Evolutionary conservation across 2,797 vertebrate genomes (phyloP).

Genomic region (Pygocentrus nattereri): DNA sequence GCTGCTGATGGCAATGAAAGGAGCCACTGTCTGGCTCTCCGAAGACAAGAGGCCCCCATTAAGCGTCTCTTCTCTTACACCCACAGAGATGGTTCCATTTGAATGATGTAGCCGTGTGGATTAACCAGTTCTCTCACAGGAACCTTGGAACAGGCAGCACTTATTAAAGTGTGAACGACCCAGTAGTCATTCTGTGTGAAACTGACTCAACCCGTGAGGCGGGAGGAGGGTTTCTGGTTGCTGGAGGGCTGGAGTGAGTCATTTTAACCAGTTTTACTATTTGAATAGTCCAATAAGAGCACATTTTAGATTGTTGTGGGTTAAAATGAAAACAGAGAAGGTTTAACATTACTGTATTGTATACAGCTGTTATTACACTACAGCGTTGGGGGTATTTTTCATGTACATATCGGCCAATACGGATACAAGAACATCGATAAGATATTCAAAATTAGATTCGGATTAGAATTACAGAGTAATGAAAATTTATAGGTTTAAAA

Average conservation of each 20-base stretch:
- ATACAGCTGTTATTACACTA: too few relatives aligned
- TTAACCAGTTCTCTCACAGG: conserved; percentile 20
- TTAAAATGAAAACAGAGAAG: too few relatives aligned
- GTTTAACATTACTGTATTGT: too few relatives aligned
- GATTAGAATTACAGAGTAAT: too few relatives aligned
- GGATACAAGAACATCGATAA: too few relatives aligned
- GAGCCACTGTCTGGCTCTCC: conserved; percentile 48
- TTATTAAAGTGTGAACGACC: conserved; percentile 7
- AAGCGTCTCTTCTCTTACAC: neutral
- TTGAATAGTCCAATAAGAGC: neutral
- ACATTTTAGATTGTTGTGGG: neutral
- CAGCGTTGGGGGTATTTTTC: too few relatives aligned
- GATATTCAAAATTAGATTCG: too few relatives aligned
- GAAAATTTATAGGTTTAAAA: too few relatives aligned
- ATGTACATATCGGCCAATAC: too few relatives aligned
- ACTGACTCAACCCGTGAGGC: conserved; percentile 30
- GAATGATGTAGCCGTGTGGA: conserved; percentile 8
- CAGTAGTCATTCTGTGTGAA: conserved; percentile 28
- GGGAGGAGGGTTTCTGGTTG: neutral
- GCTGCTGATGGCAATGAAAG: conserved; percentile 60
- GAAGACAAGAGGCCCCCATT: conserved; percentile 41
- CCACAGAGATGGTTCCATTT: conserved; percentile 17
- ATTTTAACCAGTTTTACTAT: neutral
- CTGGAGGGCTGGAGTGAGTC: neutral
- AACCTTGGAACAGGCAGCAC: conserved; percentile 24